Evolutionary conservation across 2,888 invertebrate species (phyloP).

Genomic region (Masnerella sp.): DNA sequence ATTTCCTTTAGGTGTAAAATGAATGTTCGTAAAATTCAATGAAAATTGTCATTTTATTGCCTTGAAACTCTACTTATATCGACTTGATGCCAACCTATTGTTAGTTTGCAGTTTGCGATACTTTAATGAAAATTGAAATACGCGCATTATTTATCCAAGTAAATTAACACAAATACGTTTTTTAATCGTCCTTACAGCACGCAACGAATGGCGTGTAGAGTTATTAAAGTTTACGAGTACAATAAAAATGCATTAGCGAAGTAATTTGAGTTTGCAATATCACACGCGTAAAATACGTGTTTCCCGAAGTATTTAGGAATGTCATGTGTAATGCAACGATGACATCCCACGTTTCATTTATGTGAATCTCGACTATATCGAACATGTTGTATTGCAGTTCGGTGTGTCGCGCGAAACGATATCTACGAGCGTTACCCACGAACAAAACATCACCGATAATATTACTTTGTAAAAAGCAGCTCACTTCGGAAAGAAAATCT

Average conservation of each 20-base stretch:
- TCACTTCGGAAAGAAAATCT: background rate
- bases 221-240: too few species aligned
- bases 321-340: conserved; percentile 14
- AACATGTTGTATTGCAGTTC: conserved; percentile 13
- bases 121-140: too few species aligned
- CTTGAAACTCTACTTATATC: too few species aligned
- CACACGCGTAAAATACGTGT: conserved; percentile 1
- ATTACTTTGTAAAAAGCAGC: background rate
- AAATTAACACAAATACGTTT: too few species aligned
- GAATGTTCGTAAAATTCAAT: too few species aligned
- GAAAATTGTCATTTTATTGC: too few species aligned
- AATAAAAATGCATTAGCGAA: background rate
- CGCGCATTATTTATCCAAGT: too few species aligned
- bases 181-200: too few species aligned
- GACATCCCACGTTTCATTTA: conserved; percentile 22
- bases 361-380: conserved; percentile 22
- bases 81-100: too few species aligned
- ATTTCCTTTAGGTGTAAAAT: too few species aligned
- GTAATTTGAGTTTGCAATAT: conserved; percentile 21
- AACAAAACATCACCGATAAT: conserved; percentile 15
- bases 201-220: too few species aligned
- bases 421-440: conserved; percentile 1
- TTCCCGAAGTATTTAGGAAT: conserved; percentile 11
- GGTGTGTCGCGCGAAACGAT: background rate
- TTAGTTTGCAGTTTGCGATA: too few species aligned